Evolutionary conservation across 2,888 invertebrate species (phyloP).

Genomic region (Pseudolycoriella hygida): DNA sequence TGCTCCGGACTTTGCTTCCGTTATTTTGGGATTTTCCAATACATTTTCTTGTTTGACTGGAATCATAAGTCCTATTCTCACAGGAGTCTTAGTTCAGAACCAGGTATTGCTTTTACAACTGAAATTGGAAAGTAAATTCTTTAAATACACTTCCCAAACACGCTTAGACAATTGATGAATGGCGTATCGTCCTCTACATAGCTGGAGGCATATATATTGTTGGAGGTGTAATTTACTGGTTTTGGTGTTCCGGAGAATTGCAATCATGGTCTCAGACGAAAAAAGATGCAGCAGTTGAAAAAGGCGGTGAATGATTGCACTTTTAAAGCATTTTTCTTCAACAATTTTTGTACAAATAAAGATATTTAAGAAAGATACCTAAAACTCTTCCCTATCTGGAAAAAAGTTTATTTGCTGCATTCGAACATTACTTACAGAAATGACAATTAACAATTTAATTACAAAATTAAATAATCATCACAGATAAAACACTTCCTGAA

Average conservation of each 20-base stretch:
- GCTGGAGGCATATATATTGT: constrained; percentile 62
- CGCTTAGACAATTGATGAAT: constrained; percentile 44
- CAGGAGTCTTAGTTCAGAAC: constrained; percentile 59
- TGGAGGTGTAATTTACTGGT: constrained; percentile 67
- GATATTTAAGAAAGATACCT: too few species aligned
- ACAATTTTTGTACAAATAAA: too few species aligned
- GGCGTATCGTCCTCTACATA: constrained; percentile 75
- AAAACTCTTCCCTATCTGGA: too few species aligned
- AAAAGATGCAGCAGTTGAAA: too few species aligned
- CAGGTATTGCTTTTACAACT: constrained; percentile 34
- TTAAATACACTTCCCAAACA: background rate
- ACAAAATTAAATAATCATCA: too few species aligned
- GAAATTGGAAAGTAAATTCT: too few species aligned
- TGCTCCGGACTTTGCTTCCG: constrained; percentile 79
- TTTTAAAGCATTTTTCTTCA: too few species aligned
- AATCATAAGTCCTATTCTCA: constrained; percentile 68
- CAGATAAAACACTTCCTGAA: too few species aligned
- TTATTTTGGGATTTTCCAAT: constrained; percentile 82
- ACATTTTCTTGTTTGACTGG: constrained; percentile 83
- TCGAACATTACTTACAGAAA: too few species aligned
- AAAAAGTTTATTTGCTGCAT: too few species aligned
- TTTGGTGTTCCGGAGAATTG: constrained; percentile 61
- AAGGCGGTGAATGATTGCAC: too few species aligned
- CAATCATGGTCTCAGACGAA: constrained; percentile 54
- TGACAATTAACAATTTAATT: too few species aligned